phyloP scores from a whole-genome alignment of 2,797 vertebrate species.

The Paratrypauchen microcephalus region DNA sequence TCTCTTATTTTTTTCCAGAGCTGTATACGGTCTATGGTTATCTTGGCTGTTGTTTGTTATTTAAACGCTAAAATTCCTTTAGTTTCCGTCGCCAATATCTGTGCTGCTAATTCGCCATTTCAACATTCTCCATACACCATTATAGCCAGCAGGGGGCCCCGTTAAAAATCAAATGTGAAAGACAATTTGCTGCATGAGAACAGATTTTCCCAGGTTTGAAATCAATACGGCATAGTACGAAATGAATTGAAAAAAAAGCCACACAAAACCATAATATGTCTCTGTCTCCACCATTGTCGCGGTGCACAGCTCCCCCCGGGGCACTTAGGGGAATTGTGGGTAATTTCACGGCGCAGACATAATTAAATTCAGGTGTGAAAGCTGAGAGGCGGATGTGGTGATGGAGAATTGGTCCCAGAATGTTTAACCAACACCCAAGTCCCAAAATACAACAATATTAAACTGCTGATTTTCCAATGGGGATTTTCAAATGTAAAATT shows the following conservation, averaged over 20 bases:
- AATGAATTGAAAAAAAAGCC: background rate
- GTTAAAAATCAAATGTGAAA: too few species aligned
- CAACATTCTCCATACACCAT: too few species aligned
- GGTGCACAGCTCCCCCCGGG: conserved; percentile 34
- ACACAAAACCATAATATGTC: background rate
- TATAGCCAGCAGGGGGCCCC: too few species aligned
- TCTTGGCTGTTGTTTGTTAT: too few species aligned
- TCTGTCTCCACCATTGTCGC: conserved; percentile 4
- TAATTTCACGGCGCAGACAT: conserved; percentile 45
- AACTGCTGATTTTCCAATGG: background rate
- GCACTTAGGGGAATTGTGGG: conserved; percentile 53
- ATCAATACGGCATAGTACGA: background rate
- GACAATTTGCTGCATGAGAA: background rate
- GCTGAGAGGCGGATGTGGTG: conserved; percentile 27
- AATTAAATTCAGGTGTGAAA: conserved; percentile 49
- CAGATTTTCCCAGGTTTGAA: background rate
- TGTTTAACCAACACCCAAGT: conserved; percentile 13
- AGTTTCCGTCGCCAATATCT: too few species aligned
- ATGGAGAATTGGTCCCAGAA: conserved; percentile 18
- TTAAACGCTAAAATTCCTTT: too few species aligned
- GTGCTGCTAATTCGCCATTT: too few species aligned
- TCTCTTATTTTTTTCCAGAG: too few species aligned
- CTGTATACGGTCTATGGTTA: too few species aligned
- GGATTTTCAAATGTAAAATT: background rate
- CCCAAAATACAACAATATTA: background rate